Base-by-base conservation (phyloP, 2,888 invertebrate genomes). In the Lycia hirtaria region DNA sequence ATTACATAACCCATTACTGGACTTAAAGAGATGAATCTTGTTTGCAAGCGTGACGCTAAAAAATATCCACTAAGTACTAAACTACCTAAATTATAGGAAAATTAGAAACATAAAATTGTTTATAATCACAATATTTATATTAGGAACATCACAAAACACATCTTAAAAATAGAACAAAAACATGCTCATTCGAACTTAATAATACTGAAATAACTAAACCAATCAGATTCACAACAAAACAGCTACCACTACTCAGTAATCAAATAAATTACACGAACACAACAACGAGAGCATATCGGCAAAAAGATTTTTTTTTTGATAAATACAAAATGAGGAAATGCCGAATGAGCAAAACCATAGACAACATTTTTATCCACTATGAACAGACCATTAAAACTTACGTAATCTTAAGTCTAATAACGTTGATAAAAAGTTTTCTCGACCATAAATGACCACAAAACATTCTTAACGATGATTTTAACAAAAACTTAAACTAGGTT, bases 161-260 rank as follows among this genome's bases (percentile, higher is more conserved):
- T 38, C 49, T 45, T 28, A 47, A 15, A 54, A 40, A 47, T 44
- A 62, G 32, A 53, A 26, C 33, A 26, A 26, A 35, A 48, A 49
- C 22, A 47, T 43, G 44, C 53, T 30, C 45, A 38, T 67, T 67
- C 56, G 52, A 66, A 58, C 43, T 64, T 40, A 59, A 56, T 69
- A 75, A 75, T 76, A 76, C 72, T 76, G 73, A 49, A 60, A 37
- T 20, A 32, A 43, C 28, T 20, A 49, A 30, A 43, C 37, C 38
- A 50, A 58, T 20, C 40, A 38, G 26, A 53, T 54, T 50, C 37
- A 37, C 24, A 54, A 45, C 38, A 38, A 48, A 37, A 30, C 33
- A 43, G 17, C 2, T 22, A 26, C 41, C 57, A 63, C 51, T 45
- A 35, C 15, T 22, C 38, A 47, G 9, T 28, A 20, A 37, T 30